A percentile compares a stretch with the other conserved stretches of the same genome.
These are phyloP conservation scores for Leucoraja erinaceus DNA, from an alignment of 2,113 vertebrate genomes.

Conservation along the genomic window DNA sequence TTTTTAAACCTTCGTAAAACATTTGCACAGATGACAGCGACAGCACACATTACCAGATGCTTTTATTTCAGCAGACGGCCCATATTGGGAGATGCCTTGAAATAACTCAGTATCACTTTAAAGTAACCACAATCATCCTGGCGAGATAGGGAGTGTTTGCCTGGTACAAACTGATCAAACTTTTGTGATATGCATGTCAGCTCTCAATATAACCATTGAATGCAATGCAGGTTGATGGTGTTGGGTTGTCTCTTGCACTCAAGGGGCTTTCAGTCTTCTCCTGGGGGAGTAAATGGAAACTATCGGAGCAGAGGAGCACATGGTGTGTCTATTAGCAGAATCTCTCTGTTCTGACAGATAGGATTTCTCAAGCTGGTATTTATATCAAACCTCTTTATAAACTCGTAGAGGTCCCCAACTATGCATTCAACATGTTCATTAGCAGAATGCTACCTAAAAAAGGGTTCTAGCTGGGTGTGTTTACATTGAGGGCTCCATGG, in stretches of 20 bases:
- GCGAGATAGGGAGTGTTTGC: conserved; percentile 14
- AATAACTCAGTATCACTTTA: conserved; percentile 16
- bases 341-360: conserved; percentile 50
- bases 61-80: background rate
- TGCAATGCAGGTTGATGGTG: conserved; percentile 44
- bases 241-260: conserved; percentile 45
- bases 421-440: conserved; percentile 9
- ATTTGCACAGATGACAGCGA: background rate
- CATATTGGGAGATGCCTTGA: conserved; percentile 10
- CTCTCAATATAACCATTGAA: conserved; percentile 45
- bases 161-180: conserved; percentile 36
- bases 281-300: conserved; percentile 51
- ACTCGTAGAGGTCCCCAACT: background rate
- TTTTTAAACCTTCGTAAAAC: background rate
- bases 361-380: conserved; percentile 48
- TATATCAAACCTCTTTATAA: conserved; percentile 50
- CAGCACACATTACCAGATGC: background rate
- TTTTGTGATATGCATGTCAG: conserved; percentile 40
- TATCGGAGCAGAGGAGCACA: conserved; percentile 53
- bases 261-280: conserved; percentile 47
- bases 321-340: conserved; percentile 52
- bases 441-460: conserved; percentile 4
- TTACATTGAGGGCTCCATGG: background rate
- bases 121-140: conserved; percentile 5
- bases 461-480: background rate